Base-by-base conservation (phyloP, 2,797 vertebrate genomes). In the Monodelphis domestica region DNA sequence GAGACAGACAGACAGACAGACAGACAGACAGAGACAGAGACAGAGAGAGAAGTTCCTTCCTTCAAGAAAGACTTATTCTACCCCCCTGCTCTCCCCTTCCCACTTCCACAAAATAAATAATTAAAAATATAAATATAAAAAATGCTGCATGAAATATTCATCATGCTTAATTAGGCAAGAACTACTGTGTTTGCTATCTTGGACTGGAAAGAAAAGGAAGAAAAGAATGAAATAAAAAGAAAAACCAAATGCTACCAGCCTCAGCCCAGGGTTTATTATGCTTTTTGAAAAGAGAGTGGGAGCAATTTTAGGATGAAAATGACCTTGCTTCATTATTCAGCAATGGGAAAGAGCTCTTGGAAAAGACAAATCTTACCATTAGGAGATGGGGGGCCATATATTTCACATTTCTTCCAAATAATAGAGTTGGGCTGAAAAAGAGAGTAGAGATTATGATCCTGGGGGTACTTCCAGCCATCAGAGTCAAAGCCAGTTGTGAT, bases 31-130 rank as follows among this genome's bases (percentile, higher is more conserved):
- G n/a, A n/a, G n/a, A n/a, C n/a, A n/a, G n/a, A n/a, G n/a, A n/a
- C n/a, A 91, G n/a, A 91, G 24, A 78, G 10, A 15, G 2, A n/a
- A 29, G n/a, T 57, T 53, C 53, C 24, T 54, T 53, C 38, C 88
- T 92, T 89, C 78, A 88, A 94, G 56, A 91, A 89, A 63, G 53
- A 33, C 89, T 53, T 94, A 51, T 59, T 57, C 12, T 89, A 95
- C 38, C 9, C 9, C 9, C n/a, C 6, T 9, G 24, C 7, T 33
- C 63, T 17, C 17, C 78, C 9, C 14, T 9, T 38, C 38, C 38
- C 70, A 45, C 38, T 26, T 17, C 70, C 70, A 78, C 38, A 45
- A 45, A 78, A 53, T n/a, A 53, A 78, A 63, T 63, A 70, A 70
- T n/a, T 70, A 45, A 78, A 78, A n/a, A n/a, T n/a, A n/a, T n/a